Conservation (phyloP, 2,888 invertebrate genomes). For the Hipparchia sbordonii region DNA sequence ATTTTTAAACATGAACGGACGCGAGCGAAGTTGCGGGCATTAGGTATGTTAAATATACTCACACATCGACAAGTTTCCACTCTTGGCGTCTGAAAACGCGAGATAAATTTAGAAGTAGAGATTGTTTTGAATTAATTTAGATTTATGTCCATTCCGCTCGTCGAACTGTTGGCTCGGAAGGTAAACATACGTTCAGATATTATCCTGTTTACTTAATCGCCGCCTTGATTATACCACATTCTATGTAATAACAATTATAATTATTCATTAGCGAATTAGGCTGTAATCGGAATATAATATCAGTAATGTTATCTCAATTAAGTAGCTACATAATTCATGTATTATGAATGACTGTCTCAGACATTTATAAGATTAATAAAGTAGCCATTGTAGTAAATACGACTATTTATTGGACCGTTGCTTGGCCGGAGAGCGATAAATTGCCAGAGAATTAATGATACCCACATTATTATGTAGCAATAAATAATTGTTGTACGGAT, state of each 20-base stretch:
- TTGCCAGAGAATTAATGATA: constrained; percentile 12
- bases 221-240: constrained; percentile 16
- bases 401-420: constrained; percentile 7
- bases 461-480: constrained; percentile 7
- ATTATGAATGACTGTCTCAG: background rate
- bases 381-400: background rate
- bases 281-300: background rate
- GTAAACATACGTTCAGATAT: constrained; percentile 32
- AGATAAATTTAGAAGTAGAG: constrained; percentile 44
- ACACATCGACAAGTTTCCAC: background rate
- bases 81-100: constrained; percentile 32
- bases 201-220: constrained; percentile 16
- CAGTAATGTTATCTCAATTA: background rate
- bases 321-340: background rate
- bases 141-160: constrained; percentile 38
- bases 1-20: too few species aligned
- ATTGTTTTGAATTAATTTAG: constrained; percentile 44
- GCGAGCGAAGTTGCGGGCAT: background rate
- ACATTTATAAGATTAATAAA: background rate
- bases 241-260: constrained; percentile 1
- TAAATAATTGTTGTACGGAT: constrained; percentile 14
- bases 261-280: constrained; percentile 3
- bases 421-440: constrained; percentile 12
- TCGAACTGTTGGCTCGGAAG: constrained; percentile 30
- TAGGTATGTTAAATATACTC: background rate